phyloP scores from a whole-genome alignment of 2,113 vertebrate species.

The Pseudopodoces humilis region DNA sequence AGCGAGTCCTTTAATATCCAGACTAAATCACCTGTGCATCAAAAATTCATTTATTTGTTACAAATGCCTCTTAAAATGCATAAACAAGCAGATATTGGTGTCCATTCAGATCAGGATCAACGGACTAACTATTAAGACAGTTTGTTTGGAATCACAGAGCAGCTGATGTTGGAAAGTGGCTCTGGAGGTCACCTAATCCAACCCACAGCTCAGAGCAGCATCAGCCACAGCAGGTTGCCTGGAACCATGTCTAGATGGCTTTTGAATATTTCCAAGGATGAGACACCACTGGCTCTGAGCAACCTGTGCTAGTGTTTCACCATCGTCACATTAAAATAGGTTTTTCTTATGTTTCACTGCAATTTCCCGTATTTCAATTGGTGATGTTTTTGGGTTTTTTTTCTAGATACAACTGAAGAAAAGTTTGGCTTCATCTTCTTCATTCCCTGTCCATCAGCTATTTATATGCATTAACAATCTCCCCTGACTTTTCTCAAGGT shows the following conservation, averaged over 20 bases:
- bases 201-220: not conserved
- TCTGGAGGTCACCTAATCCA: not conserved
- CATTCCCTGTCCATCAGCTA: not conserved
- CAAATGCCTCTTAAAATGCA: not conserved
- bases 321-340: not conserved
- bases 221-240: not conserved
- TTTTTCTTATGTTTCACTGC: not conserved
- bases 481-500: not conserved
- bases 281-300: not conserved
- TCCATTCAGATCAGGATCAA: not conserved
- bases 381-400: not conserved
- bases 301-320: not conserved
- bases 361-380: not conserved
- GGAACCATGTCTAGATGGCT: not conserved
- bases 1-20: not conserved
- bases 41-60: not conserved
- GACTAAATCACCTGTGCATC: not conserved
- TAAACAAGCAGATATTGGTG: not conserved
- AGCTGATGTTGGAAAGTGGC: not conserved
- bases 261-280: not conserved
- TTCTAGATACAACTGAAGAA: not conserved
- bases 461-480: not conserved
- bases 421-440: not conserved
- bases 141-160: not conserved
- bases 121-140: not conserved